Evolutionary conservation across 2,797 vertebrate species (phyloP).

Genomic region (Apogon hyalosoma): DNA sequence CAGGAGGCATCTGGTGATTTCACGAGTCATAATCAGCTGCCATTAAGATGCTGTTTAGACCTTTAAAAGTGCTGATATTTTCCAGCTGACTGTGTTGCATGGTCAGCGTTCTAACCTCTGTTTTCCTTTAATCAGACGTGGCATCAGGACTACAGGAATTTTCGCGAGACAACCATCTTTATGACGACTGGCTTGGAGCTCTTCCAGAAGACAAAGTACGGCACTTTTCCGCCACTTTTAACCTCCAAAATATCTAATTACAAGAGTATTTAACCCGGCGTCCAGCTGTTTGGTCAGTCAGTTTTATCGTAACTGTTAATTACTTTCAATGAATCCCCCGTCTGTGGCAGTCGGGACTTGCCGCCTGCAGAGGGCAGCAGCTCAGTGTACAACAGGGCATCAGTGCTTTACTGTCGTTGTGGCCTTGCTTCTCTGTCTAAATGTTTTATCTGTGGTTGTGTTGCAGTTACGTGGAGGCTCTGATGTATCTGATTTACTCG

Average conservation of each 20-base stretch:
- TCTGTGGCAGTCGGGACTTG: not conserved
- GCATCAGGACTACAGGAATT: constrained; percentile 96
- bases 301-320: not conserved
- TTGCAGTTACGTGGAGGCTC: constrained; percentile 92
- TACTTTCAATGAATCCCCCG: not conserved
- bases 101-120: constrained; percentile 1
- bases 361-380: constrained; percentile 77
- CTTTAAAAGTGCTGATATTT: no score
- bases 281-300: no score
- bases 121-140: constrained; percentile 85
- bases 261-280: no score
- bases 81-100: no score
- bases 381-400: constrained; percentile 9
- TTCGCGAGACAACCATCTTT: constrained; percentile 93
- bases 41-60: no score
- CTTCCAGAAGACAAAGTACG: constrained; percentile 95
- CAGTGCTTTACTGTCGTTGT: not conserved
- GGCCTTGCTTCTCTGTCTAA: constrained; percentile 25
- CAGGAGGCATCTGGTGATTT: no score
- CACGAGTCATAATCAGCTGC: no score
- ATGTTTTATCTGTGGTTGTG: constrained; percentile 36
- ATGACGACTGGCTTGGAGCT: constrained; percentile 94
- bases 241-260: not conserved
- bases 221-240: not conserved
- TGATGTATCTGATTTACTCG: constrained; percentile 95